Conservation (phyloP, 2,797 vertebrate genomes). For the Enteromius radiatus region DNA sequence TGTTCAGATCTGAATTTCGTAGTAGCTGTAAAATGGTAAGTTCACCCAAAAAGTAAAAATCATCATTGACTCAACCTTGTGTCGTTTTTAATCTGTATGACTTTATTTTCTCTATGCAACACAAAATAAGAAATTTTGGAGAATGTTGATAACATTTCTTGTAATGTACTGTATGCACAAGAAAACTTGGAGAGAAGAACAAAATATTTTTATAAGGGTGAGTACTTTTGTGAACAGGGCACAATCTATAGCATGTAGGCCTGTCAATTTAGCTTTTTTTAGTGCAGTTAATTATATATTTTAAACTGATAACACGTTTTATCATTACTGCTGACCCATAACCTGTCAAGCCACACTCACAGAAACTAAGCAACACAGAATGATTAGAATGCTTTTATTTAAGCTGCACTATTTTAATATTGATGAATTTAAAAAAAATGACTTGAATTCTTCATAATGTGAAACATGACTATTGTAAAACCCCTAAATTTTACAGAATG, state of each 20-base stretch:
- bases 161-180: not conserved
- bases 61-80: not conserved
- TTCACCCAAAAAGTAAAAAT: not conserved
- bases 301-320: not conserved
- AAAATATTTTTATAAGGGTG: not conserved
- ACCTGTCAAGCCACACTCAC: not conserved
- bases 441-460: not conserved
- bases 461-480: not conserved
- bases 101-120: not conserved
- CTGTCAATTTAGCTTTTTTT: not conserved
- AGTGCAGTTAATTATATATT: conserved; percentile 12
- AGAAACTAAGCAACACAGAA: not conserved
- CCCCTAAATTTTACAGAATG: not conserved
- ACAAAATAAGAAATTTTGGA: not conserved
- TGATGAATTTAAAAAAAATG: not conserved
- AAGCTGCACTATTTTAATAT: not conserved
- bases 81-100: not conserved
- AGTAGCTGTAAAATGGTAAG: not conserved
- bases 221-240: not conserved
- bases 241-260: not conserved
- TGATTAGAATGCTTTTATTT: not conserved
- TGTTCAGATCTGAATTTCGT: not conserved
- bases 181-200: not conserved
- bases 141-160: not conserved
- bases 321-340: not conserved